Base-by-base conservation (phyloP, 2,888 invertebrate genomes). In the Eupeodes latifasciatus region DNA sequence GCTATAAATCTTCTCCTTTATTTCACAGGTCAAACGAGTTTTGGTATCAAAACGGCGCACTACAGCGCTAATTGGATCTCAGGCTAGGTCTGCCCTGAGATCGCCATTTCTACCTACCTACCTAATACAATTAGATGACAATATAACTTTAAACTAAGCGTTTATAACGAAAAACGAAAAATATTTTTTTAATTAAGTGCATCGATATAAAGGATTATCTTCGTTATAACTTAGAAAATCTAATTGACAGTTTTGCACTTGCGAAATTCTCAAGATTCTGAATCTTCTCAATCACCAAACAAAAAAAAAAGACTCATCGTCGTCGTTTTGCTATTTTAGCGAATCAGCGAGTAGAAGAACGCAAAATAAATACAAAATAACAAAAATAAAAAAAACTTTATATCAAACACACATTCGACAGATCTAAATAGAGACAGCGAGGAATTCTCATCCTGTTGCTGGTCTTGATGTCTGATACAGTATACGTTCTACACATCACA, bases 401-500 rank as follows among this genome's bases (percentile, higher is more conserved):
- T 51, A 67, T 62, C 62, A 44, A 19, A 47, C 53, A 78, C 57
- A 82, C 82, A 79, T 75, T 82, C 79, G 86, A 76, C 85, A 79
- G 53, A 81, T 85, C 81, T 76, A 85, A 40, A 86, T 82, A 82
- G 78, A 82, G 85, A 79, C 53, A 82, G 59, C 51, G 74, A 76
- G 77, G 74, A 74, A 67, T 74, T 67, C 77, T 69, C 84, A 75
- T 88, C 88, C 88, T 88, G 88, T 88, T 88, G 88, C 88, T 88
- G 85, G 51, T 86, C 40, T 51, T 81, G 85, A 61, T 67, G 64
- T 61, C 59, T 76, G 80, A 81, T 78, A 69, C 74, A 77, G 47
- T 74, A 14, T 6, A 74, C 27, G 27, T 27, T 47, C 5, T 7
- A 47, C 12, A 59, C 49, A 49, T 6, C 14, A 49, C 9, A 27